These are phyloP conservation scores for Lateolabrax maculatus DNA, from an alignment of 2,797 vertebrate species.

Conservation along the genomic window DNA sequence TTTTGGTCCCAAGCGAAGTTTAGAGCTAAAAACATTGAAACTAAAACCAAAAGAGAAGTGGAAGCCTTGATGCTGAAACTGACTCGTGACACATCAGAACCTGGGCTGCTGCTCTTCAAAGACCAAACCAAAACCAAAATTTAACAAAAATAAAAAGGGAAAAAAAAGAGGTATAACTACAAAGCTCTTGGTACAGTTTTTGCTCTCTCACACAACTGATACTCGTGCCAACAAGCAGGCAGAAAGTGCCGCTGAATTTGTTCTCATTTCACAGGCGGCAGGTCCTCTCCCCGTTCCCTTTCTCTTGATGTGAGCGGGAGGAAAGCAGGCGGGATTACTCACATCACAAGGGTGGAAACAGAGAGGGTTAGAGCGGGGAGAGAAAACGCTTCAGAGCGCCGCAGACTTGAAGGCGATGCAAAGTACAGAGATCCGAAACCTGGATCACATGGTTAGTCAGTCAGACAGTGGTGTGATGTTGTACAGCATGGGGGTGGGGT, in stretches of 20 bases:
- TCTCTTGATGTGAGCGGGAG: conserved; percentile 35
- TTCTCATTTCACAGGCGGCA: conserved; percentile 47
- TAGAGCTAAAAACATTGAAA: conserved; percentile 8
- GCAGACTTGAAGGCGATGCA: conserved; percentile 10
- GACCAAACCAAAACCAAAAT: conserved; percentile 5
- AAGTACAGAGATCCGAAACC: conserved; percentile 24
- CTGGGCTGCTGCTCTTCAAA: conserved; percentile 10
- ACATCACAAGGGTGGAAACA: conserved; percentile 57
- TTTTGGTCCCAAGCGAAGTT: not conserved
- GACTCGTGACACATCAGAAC: conserved; percentile 10
- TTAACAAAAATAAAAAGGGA: not conserved
- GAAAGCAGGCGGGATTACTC: conserved; percentile 46
- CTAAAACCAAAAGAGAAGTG: conserved; percentile 9
- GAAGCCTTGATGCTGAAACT: not conserved
- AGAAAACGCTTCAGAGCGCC: conserved; percentile 4
- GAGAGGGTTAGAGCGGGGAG: conserved; percentile 30
- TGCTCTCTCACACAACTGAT: conserved; percentile 13
- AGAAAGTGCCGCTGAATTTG: conserved; percentile 16
- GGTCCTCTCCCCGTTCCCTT: conserved; percentile 17
- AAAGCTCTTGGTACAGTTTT: conserved; percentile 9
- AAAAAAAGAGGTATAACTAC: not conserved
- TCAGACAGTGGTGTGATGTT: not conserved
- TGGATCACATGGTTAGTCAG: conserved; percentile 25
- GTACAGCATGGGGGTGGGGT: too few relatives aligned
- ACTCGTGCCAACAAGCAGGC: conserved; percentile 24